Evolutionary conservation across 2,888 invertebrate genomes (phyloP).

Genomic region (Rhamnusium bicolor): DNA sequence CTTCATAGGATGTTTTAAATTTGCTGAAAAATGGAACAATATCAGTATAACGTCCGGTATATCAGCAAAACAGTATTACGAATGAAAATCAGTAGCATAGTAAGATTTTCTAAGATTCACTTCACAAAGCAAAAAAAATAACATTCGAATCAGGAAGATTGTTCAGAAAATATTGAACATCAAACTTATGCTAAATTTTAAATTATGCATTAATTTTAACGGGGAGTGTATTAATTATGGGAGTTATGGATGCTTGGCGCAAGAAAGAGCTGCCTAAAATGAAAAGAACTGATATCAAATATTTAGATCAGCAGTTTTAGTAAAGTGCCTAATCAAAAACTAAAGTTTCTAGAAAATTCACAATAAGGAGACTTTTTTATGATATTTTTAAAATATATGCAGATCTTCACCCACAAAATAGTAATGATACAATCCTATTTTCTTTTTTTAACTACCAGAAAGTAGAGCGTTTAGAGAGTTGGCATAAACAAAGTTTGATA

Average conservation of each 20-base stretch:
- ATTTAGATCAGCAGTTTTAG: not conserved
- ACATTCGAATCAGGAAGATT: no score
- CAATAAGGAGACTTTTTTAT: slow-evolving; percentile 39
- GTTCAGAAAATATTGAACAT: no score
- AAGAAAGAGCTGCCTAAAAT: not conserved
- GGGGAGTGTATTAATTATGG: no score
- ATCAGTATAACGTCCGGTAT: no score
- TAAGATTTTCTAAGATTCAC: no score
- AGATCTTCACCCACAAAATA: slow-evolving; percentile 37
- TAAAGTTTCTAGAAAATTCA: slow-evolving; percentile 27
- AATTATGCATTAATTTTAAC: no score
- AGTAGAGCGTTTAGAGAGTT: slow-evolving; percentile 39
- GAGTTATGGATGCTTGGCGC: not conserved
- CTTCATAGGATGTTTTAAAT: no score
- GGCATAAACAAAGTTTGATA: slow-evolving; percentile 47
- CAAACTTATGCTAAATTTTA: no score
- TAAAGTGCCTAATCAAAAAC: slow-evolving; percentile 18
- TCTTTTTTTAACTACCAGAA: slow-evolving; percentile 41
- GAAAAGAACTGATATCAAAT: not conserved
- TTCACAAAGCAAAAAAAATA: no score
- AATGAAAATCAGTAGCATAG: no score
- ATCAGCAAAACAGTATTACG: no score
- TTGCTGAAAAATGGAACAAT: no score
- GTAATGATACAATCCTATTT: not conserved
- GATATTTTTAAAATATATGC: slow-evolving; percentile 7